A percentile compares a stretch with the other conserved stretches of the same genome.
Evolutionary conservation across 2,888 invertebrate genomes (phyloP).

Genomic region (Dusona sp.): DNA sequence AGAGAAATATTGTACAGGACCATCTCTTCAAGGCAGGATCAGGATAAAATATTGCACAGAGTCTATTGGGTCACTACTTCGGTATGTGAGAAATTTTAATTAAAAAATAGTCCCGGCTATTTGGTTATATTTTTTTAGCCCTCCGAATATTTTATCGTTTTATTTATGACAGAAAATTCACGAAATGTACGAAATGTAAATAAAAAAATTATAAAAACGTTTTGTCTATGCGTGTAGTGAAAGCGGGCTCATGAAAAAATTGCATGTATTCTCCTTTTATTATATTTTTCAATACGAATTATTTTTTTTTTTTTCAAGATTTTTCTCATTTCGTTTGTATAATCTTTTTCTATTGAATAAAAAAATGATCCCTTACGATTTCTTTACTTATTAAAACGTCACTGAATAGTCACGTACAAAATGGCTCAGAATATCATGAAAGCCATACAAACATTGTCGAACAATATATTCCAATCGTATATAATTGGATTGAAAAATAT

Average conservation of each 20-base stretch:
- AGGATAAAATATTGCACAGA: not conserved
- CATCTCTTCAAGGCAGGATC: constrained; percentile 4
- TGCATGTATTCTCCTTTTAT: not conserved
- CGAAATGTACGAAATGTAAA: not conserved
- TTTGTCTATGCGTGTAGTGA: not conserved
- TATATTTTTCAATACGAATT: not conserved
- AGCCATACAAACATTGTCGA: not conserved
- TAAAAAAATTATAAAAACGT: not conserved
- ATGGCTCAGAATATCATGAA: not conserved
- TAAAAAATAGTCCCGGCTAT: not conserved
- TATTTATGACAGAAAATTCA: not conserved
- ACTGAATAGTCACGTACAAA: not conserved
- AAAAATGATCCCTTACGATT: not conserved
- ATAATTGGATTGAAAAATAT: not conserved
- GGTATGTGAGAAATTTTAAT: not conserved
- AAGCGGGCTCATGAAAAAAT: not conserved
- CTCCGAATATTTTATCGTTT: not conserved
- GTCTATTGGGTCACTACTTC: not conserved
- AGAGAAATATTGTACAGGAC: constrained; percentile 36
- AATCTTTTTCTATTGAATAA: not conserved
- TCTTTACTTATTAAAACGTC: not conserved
- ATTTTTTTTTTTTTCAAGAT: not conserved
- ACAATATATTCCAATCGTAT: no score
- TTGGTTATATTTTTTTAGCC: not conserved
- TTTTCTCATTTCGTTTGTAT: no score